Percentiles rank a stretch among this genome's conserved stretches.
Conservation (phyloP, 37 sponge, comb jelly and placozoan genomes). For the Chondrilla cf. caribensis region DNA sequence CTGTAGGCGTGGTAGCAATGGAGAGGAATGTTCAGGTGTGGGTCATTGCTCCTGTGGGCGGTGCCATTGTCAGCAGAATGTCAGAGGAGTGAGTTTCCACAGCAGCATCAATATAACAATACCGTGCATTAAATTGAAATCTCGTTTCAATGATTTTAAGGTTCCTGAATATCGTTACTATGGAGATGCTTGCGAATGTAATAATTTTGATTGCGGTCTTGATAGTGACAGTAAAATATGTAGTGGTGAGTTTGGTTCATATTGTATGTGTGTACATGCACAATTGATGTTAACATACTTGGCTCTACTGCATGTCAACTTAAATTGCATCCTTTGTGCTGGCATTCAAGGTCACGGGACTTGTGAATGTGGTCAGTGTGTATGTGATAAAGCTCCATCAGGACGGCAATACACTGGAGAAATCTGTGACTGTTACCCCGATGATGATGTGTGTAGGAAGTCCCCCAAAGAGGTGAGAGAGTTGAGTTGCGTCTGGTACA, state of each 20-base stretch:
- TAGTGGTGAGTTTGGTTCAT: not conserved
- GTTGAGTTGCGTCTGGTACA: too few species aligned
- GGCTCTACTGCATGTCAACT: too few species aligned
- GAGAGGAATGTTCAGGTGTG: not conserved
- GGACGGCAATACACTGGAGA: not conserved
- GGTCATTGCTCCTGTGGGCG: not conserved
- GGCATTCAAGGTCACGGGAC: not conserved
- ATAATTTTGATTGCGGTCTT: not conserved
- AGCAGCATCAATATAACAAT: too few species aligned
- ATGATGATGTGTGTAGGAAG: not conserved
- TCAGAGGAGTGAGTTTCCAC: not conserved
- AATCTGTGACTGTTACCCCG: constrained; percentile 8
- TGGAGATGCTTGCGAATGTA: constrained; percentile 3
- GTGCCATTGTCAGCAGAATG: not conserved
- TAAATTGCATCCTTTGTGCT: too few species aligned
- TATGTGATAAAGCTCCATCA: constrained; percentile 14
- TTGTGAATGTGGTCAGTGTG: not conserved
- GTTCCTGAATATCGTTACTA: not conserved
- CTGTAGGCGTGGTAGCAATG: not conserved
- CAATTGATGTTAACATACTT: too few species aligned
- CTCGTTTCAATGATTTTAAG: too few species aligned
- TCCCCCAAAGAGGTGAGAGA: not conserved
- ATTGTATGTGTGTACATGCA: too few species aligned
- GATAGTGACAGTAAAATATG: not conserved
- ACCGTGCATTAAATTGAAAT: too few species aligned